Conservation (phyloP, 2,888 invertebrate species). For the Cancer borealis region DNA sequence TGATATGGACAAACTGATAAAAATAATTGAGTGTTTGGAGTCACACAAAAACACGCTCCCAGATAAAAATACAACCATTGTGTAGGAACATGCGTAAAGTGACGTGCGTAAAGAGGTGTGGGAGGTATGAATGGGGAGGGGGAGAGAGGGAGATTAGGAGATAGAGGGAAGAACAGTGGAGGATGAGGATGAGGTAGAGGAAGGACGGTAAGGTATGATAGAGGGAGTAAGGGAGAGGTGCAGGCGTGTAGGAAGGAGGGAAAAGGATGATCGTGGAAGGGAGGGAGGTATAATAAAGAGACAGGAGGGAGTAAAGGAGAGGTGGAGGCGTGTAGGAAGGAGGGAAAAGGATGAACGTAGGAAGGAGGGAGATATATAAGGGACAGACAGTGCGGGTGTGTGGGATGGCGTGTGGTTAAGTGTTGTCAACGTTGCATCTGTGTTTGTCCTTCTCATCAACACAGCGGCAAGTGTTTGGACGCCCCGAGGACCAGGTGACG, state of each 20-base stretch:
- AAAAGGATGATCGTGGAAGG: too few relatives aligned
- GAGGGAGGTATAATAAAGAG: too few relatives aligned
- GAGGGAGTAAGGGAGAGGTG: background rate
- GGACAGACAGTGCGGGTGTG: background rate
- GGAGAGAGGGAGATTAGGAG: background rate
- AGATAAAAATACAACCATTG: background rate
- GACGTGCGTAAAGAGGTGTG: background rate
- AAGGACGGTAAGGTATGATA: background rate
- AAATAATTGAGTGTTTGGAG: slow-evolving; percentile 13
- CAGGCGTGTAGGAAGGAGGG: background rate
- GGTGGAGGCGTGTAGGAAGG: background rate
- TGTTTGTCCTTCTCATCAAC: background rate
- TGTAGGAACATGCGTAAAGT: background rate
- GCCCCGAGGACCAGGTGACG: background rate
- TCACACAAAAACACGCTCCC: background rate
- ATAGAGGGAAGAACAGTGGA: background rate
- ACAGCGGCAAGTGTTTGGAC: background rate
- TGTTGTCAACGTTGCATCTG: background rate
- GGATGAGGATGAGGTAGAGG: background rate
- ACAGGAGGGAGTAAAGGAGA: too few relatives aligned
- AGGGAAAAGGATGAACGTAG: background rate
- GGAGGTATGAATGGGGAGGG: background rate
- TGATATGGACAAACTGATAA: background rate
- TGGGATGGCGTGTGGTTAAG: background rate
- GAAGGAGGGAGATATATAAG: background rate